Evolutionary conservation across 1,140 invertebrate genomes (phyloP), one percentile per base, ranked within the genome.

Genomic region (Drosophila albomicans): DNA sequence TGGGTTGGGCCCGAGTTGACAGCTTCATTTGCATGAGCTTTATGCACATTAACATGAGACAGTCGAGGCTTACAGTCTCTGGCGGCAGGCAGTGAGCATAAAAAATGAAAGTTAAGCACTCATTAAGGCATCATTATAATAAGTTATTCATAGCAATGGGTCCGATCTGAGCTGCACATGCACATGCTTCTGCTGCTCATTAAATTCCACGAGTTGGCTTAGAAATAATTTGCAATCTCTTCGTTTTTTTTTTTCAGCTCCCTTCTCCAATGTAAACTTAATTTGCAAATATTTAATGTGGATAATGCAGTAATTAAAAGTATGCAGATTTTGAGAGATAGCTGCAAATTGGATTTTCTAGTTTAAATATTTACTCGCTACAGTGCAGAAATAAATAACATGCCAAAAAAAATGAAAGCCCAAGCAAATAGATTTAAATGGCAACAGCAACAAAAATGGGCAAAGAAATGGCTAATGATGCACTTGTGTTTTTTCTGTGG

Each of bases 51-150:
- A 61, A 59, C 15, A 49, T 41, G 25, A 43, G 66, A 13, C 41
- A 32, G 51, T 10, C 38, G 13, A n/a, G 5, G 5, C 49, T 8
- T 48, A 28, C 49, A 16, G 16, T 7, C 8, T 7, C 4, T 4
- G 46, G 15, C 10, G 1, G 25, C 66, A 32, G 46, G 54, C 56
- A 48, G 30, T n/a, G 43, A 35, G 69, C 76, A 81, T 82, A 72
- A 84, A 72, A 88, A 88, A 84, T 84, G 67, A 84, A 89, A 81
- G 67, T 81, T 89, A 78, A 85, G 85, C 78, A 67, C 81, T 89
- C 85, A 89, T 88, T 88, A 88, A 84, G 85, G 75, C 75, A 64
- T 58, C 78, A 80, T 81, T 76, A 72, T 76, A 89, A 81, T 88
- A 85, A 81, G 49, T 84, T 79, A 88, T 88, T 79, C 75, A 76